Evolutionary conservation across 2,797 vertebrate species (phyloP), one percentile per base, ranked within the genome.

Genomic region (Coreius guichenoti): DNA sequence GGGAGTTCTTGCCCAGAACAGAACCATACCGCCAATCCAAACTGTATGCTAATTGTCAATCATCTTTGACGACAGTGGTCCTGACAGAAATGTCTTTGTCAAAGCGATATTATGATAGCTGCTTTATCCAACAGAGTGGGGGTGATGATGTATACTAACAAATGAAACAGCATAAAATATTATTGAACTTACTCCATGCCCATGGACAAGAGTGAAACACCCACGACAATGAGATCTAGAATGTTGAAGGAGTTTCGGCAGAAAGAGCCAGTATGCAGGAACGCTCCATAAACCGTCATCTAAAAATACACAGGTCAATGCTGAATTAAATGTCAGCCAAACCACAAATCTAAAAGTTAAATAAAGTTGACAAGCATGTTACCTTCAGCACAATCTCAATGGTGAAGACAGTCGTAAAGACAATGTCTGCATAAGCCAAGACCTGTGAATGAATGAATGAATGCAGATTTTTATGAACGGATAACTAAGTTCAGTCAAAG

Each of bases 211-310:
- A 99, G 97, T 0, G 98, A 99, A 78, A 99, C 98, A 0, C 93
- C 93, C 0, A 99, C 98, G 88, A 99, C 98, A 82, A 99, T 93
- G 89, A 99, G 95, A 93, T 99, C 98, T 67, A 99, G 95, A 91
- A 99, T 99, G 91, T 99, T 99, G 95, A 99, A 99, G 83, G 96
- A 97, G 93, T 98, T 99, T 82, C 98, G 96, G 90, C 98, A 99
- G 95, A 99, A 99, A 68, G 98, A 99, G 77, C 98, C 98, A 86
- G 96, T 95, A 84, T 99, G 98, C 92, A 99, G 96, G 92, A 99
- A 97, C 8, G 98, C 98, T 4, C 98, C 98, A 0, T 98, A 99
- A 54, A 97, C 93, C 0, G 97, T 99, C 98, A 99, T 99, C 98
- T 99, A 93, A 89, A 87, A 80, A 14, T 51, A 87, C 11, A 73